A percentile compares a stretch with the other conserved stretches of the same genome.
These are phyloP conservation scores for Phalacrocorax carbo DNA, from an alignment of 2,113 vertebrate species.

Conservation along the genomic window DNA sequence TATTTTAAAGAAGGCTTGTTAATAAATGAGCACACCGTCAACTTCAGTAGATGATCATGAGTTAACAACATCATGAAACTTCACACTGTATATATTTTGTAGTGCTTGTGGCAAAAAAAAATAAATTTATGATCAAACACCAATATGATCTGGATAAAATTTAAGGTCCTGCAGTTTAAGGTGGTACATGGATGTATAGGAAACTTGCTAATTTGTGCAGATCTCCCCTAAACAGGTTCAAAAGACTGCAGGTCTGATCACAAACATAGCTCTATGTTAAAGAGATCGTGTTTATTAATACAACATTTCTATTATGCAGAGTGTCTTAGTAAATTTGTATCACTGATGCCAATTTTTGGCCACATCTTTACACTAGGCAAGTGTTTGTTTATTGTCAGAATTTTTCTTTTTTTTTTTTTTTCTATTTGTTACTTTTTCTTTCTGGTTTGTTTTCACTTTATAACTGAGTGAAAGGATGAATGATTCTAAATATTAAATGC, in stretches of 20 bases:
- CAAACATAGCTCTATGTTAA: background rate
- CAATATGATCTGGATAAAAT: background rate
- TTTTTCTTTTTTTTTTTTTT: background rate
- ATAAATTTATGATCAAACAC: background rate
- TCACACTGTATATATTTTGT: background rate
- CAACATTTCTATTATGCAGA: background rate
- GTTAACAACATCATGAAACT: conserved; percentile 75
- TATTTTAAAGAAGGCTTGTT: background rate
- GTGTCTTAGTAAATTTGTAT: background rate
- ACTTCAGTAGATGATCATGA: background rate
- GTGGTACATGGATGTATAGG: background rate
- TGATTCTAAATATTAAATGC: background rate
- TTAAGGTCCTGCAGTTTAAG: background rate
- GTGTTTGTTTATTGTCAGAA: background rate
- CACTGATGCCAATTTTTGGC: background rate
- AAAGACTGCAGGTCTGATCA: background rate
- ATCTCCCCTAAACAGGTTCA: background rate
- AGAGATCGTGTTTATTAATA: background rate
- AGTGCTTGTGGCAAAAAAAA: background rate
- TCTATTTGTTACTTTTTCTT: background rate
- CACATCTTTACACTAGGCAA: background rate
- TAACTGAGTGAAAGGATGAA: background rate
- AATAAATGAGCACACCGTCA: background rate
- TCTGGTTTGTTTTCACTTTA: background rate
- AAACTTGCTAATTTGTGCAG: background rate